Percentiles rank a stretch among this genome's conserved stretches.
These are phyloP conservation scores for Mongoloraphidia duomilia DNA, from an alignment of 2,888 invertebrate species.

Conservation along the genomic window DNA sequence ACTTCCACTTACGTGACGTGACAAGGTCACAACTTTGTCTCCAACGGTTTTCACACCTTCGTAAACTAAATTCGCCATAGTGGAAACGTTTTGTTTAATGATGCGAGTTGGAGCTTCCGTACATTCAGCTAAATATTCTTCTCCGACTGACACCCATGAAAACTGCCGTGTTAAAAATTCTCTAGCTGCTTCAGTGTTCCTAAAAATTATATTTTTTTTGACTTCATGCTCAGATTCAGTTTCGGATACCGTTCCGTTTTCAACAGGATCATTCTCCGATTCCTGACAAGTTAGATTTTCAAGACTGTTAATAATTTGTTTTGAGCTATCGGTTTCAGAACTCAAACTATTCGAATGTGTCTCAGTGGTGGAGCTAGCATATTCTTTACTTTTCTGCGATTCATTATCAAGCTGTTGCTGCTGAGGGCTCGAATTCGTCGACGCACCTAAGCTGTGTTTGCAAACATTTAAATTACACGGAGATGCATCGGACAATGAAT, in stretches of 20 bases:
- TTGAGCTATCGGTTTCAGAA: no score
- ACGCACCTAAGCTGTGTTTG: no score
- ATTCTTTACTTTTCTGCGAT: conserved; percentile 39
- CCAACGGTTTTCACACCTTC: conserved; percentile 63
- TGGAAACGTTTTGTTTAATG: conserved; percentile 59
- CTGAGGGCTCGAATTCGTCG: no score
- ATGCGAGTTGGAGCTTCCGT: conserved; percentile 51
- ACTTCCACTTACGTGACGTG: conserved; percentile 58
- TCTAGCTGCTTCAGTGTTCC: conserved; percentile 64
- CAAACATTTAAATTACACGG: no score
- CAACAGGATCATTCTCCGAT: conserved; percentile 13
- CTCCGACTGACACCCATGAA: conserved; percentile 55
- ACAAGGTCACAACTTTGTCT: conserved; percentile 56
- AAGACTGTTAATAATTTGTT: no score
- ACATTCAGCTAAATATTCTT: conserved; percentile 50
- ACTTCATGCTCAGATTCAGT: conserved; percentile 6
- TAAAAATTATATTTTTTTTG: conserved; percentile 47
- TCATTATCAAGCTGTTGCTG: conserved; percentile 24
- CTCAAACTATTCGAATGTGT: no score
- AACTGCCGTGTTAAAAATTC: conserved; percentile 62
- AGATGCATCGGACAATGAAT: conserved; percentile 39
- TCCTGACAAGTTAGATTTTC: no score
- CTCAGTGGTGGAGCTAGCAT: conserved; percentile 40
- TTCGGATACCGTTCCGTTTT: conserved; percentile 1
- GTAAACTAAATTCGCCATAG: conserved; percentile 56